These are phyloP conservation scores for Dolomedes plantarius DNA, from an alignment of 2,888 invertebrate genomes.

Conservation along the genomic window DNA sequence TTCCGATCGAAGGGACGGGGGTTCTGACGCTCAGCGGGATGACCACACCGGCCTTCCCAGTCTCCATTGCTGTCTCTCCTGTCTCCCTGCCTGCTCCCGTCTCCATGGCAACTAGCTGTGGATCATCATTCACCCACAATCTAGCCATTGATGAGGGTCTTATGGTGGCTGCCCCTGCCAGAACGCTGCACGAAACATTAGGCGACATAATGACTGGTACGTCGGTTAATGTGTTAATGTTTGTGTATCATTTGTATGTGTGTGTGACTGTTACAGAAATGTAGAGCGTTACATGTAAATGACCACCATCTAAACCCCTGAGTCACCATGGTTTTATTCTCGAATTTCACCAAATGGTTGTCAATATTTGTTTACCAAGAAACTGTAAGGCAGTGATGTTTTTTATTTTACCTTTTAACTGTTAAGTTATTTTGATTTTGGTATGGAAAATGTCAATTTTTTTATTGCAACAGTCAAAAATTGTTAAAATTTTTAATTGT, in stretches of 20 bases:
- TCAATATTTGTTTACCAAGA: no score
- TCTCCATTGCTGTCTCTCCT: constrained; percentile 71
- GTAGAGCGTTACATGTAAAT: no score
- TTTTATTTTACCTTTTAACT: no score
- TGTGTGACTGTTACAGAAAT: neutral
- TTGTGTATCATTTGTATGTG: neutral
- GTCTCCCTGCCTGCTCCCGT: constrained; percentile 70
- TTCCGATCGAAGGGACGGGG: constrained; percentile 62
- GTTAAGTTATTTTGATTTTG: no score
- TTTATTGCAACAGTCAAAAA: no score
- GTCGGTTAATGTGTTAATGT: constrained; percentile 6
- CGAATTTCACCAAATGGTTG: no score
- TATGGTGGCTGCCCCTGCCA: constrained; percentile 73
- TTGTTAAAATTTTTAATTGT: no score
- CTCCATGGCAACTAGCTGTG: constrained; percentile 69
- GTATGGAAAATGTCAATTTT: no score
- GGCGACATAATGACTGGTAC: constrained; percentile 70
- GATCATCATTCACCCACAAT: constrained; percentile 60
- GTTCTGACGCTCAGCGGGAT: constrained; percentile 65
- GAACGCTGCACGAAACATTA: constrained; percentile 70
- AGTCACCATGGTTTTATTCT: no score
- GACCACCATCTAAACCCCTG: no score
- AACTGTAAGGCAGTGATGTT: no score
- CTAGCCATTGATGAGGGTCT: constrained; percentile 70
- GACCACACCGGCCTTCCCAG: constrained; percentile 73